Percentiles rank a stretch among this genome's conserved stretches.
Conservation (phyloP, 2,113 vertebrate genomes). For the Syngnathus scovelli region DNA sequence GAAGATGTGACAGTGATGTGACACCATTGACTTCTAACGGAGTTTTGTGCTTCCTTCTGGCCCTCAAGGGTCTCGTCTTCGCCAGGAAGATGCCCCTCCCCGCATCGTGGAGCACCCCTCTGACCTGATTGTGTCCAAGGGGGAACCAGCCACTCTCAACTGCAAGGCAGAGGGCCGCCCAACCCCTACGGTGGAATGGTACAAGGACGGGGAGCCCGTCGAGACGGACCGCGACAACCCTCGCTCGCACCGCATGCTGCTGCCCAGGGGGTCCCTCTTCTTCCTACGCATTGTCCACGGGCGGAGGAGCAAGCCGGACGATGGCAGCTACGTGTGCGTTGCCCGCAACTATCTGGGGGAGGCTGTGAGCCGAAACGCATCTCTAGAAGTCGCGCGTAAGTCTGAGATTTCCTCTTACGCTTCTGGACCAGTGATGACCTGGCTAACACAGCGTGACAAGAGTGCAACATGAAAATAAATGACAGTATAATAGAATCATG, state of each 20-base stretch:
- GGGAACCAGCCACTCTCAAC: constrained; percentile 93
- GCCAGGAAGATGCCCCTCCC: constrained; percentile 92
- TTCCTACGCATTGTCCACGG: constrained; percentile 93
- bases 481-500: background rate
- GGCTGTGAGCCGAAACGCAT: constrained; percentile 89
- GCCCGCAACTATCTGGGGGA: constrained; percentile 93
- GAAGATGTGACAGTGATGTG: too few species aligned
- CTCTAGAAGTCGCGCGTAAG: constrained; percentile 94
- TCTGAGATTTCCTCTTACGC: constrained; percentile 35
- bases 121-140: constrained; percentile 95
- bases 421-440: constrained; percentile 12
- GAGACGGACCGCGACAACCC: constrained; percentile 91
- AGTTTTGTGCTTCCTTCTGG: background rate
- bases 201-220: constrained; percentile 90
- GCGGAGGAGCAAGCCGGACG: constrained; percentile 87
- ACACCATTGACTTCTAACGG: background rate
- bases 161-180: constrained; percentile 92
- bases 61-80: constrained; percentile 84
- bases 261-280: constrained; percentile 92
- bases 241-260: constrained; percentile 90
- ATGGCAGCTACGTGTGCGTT: constrained; percentile 89
- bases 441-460: constrained; percentile 16
- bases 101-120: constrained; percentile 95
- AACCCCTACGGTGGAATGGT: constrained; percentile 90
- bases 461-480: background rate